Conservation (phyloP, 2,888 invertebrate genomes). For the Furcula furcula region DNA sequence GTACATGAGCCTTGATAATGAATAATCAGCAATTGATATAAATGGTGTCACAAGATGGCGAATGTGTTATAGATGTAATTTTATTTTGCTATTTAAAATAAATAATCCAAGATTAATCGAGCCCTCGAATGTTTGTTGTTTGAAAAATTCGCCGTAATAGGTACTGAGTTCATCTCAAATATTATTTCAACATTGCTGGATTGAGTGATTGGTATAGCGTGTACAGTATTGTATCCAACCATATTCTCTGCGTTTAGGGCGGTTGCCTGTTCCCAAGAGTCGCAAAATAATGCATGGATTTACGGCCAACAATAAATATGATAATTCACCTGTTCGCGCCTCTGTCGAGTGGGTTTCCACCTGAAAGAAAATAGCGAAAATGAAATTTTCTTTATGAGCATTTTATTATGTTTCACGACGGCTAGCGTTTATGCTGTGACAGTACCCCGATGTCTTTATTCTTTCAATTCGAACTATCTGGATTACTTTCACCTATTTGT, state of each 20-base stretch:
- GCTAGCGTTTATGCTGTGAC: too few relatives aligned
- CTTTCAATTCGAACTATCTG: too few relatives aligned
- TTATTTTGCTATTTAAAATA: conserved; percentile 46
- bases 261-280: conserved; percentile 7
- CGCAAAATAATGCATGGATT: conserved; percentile 22
- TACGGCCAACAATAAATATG: conserved; percentile 43
- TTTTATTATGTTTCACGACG: conserved; percentile 15
- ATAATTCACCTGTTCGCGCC: conserved; percentile 43
- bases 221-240: too few relatives aligned
- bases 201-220: too few relatives aligned
- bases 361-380: conserved; percentile 31
- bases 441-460: too few relatives aligned
- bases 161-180: too few relatives aligned
- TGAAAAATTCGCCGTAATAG: too few relatives aligned
- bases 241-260: conserved; percentile 10
- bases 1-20: conserved; percentile 21
- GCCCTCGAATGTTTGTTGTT: too few relatives aligned
- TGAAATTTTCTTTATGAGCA: conserved; percentile 33
- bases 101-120: conserved; percentile 33
- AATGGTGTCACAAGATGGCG: conserved; percentile 18
- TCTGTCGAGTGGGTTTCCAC: conserved; percentile 32
- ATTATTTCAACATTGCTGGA: too few relatives aligned
- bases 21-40: conserved; percentile 30
- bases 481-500: too few relatives aligned
- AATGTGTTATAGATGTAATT: conserved; percentile 33